Evolutionary conservation across 2,113 vertebrate genomes (phyloP), one percentile per base, ranked within the genome.

Genomic region (Tretioscincus oriximinensis): DNA sequence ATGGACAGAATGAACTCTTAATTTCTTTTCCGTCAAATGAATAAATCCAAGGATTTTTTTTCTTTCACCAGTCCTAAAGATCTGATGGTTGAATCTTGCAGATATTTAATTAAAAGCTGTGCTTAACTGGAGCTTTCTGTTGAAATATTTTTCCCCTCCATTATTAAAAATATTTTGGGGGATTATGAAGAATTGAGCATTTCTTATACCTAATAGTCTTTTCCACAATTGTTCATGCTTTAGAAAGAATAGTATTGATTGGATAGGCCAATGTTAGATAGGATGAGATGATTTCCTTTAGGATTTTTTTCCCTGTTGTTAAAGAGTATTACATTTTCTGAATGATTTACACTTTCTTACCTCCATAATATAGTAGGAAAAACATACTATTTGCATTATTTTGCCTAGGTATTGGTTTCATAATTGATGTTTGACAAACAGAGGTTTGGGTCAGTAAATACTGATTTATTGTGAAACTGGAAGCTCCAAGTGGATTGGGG

Each of bases 81-180:
- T 54, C 71, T 26, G 67, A 65, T 6, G 76, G 71, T 21, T 77
- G 65, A 87, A 66, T 73, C 87, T 66, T 67, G 76, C 83, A 84
- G 90, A 79, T 76, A n/a, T 88, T 79, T 86, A 76, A 81, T 86
- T 86, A 31, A 84, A 16, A 61, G 21, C 16, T 47, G 22, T 61
- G 84, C 76, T 85, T 73, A 69, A 81, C 84, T 83, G 54, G 70
- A 16, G 65, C 69, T 85, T 85, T 61, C 20, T 81, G 82, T 86
- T 47, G 54, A 66, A 88, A 86, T 80, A 51, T 51, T 51, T 58
- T 58, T 65, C 73, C 63, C 0, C 61, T n/a, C 9, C 0, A 68
- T 71, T 65, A 73, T 22, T 83, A 69, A 29, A 82, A 80, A 72
- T 64, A 81, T 49, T 68, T 21, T 1, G 1, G 80, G n/a, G 1